These are phyloP conservation scores for Tragopan temminckii DNA, from an alignment of 2,797 vertebrate species.

Conservation along the genomic window DNA sequence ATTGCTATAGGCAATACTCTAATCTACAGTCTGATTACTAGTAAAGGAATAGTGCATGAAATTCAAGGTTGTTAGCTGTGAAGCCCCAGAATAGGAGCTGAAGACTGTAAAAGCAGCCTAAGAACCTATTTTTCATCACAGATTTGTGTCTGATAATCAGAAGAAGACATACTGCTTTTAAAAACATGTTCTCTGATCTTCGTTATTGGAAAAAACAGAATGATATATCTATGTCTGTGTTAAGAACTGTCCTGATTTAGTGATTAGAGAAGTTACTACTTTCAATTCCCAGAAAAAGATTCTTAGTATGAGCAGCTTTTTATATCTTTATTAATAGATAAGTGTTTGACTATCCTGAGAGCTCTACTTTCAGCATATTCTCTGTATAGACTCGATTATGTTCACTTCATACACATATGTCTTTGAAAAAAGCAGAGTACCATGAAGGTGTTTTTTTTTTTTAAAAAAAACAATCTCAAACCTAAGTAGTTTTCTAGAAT, in stretches of 20 bases:
- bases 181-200: not conserved
- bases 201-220: not conserved
- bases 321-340: not conserved
- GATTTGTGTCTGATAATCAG: not conserved
- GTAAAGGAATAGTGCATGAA: not conserved
- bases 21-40: not conserved
- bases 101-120: not conserved
- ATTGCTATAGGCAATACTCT: constrained; percentile 22
- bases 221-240: not conserved
- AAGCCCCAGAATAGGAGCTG: not conserved
- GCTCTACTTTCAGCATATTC: not conserved
- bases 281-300: not conserved
- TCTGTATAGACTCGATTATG: not conserved
- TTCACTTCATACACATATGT: not conserved
- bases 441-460: not conserved
- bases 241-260: not conserved
- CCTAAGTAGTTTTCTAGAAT: not conserved
- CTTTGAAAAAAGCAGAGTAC: not conserved
- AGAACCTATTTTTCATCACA: constrained; percentile 14
- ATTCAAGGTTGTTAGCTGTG: constrained; percentile 30
- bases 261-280: not conserved
- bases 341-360: not conserved
- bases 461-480: not conserved
- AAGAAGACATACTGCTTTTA: not conserved
- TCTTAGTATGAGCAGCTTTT: not conserved